Percentiles rank a stretch among this genome's conserved stretches.
phyloP scores from a whole-genome alignment of 2,797 vertebrate genomes.

The Epinephelus malabaricus region DNA sequence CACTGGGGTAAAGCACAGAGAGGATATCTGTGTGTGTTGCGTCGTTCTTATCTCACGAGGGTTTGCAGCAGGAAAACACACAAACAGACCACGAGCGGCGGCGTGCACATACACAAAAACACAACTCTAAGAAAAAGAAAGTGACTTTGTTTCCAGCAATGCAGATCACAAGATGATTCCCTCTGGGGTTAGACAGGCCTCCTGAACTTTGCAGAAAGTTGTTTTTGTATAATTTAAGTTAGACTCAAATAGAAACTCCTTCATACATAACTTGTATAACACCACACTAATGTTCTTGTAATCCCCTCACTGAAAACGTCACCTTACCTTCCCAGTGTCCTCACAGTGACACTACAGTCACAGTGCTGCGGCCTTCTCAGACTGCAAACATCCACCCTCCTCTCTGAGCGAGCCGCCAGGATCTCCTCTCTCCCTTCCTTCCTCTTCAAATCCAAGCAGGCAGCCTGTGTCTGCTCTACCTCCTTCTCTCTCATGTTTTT shows the following conservation, averaged over 20 bases:
- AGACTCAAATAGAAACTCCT: neutral
- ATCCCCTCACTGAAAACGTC: slow-evolving; percentile 35
- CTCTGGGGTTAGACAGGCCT: slow-evolving; percentile 14
- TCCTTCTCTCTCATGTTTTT: slow-evolving; percentile 65
- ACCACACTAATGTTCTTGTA: neutral
- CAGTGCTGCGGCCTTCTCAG: slow-evolving; percentile 59
- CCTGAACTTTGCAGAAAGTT: slow-evolving; percentile 17
- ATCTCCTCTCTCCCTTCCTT: slow-evolving; percentile 71
- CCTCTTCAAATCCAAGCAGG: slow-evolving; percentile 65
- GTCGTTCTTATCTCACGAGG: slow-evolving; percentile 64
- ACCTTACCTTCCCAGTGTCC: slow-evolving; percentile 81
- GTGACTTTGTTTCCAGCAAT: slow-evolving; percentile 32
- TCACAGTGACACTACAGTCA: slow-evolving; percentile 47
- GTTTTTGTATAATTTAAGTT: slow-evolving; percentile 8
- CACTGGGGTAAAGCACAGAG: slow-evolving; percentile 60
- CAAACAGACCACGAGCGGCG: slow-evolving; percentile 23
- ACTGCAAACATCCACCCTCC: slow-evolving; percentile 69
- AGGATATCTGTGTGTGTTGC: slow-evolving; percentile 56
- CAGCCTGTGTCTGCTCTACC: slow-evolving; percentile 64
- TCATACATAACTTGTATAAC: neutral
- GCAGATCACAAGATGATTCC: slow-evolving; percentile 68
- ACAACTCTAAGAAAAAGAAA: slow-evolving; percentile 16
- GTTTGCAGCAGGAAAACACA: slow-evolving; percentile 36
- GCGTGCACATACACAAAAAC: slow-evolving; percentile 23
- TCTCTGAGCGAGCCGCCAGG: slow-evolving; percentile 39